Evolutionary conservation across 2,797 vertebrate species (phyloP).

Genomic region (Enteromius unitaeniatus): DNA sequence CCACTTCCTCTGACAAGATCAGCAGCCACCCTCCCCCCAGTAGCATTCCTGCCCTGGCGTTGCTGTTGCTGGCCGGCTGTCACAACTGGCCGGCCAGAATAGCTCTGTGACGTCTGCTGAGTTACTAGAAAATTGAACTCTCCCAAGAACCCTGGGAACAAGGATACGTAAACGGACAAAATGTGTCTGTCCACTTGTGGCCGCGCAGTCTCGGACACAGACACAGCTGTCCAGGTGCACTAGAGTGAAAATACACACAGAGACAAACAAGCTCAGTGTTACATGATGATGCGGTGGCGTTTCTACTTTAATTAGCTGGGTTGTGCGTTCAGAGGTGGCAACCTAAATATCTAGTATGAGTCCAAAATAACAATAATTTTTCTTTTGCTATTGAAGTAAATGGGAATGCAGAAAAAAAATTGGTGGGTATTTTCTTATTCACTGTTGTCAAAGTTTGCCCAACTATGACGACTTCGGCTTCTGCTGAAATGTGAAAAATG

Average conservation of each 20-base stretch:
- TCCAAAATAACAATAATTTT: not conserved
- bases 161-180: constrained; percentile 60
- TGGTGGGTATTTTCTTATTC: too few relatives aligned
- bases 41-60: constrained; percentile 74
- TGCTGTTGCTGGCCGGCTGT: constrained; percentile 82
- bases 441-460: too few relatives aligned
- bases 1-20: constrained; percentile 78
- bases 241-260: constrained; percentile 35
- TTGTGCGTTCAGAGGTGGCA: not conserved
- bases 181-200: constrained; percentile 53
- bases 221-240: constrained; percentile 44
- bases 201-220: constrained; percentile 42
- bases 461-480: too few relatives aligned
- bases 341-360: not conserved
- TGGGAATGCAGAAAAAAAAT: too few relatives aligned
- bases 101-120: constrained; percentile 77
- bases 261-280: constrained; percentile 19
- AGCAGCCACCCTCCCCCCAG: constrained; percentile 65
- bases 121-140: constrained; percentile 77
- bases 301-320: not conserved
- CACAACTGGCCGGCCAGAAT: constrained; percentile 76
- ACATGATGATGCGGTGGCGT: constrained; percentile 15
- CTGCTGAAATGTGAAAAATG: too few relatives aligned
- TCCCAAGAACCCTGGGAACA: constrained; percentile 73
- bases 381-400: too few relatives aligned